phyloP scores from a whole-genome alignment of 2,797 vertebrate genomes.

The Emys orbicularis region DNA sequence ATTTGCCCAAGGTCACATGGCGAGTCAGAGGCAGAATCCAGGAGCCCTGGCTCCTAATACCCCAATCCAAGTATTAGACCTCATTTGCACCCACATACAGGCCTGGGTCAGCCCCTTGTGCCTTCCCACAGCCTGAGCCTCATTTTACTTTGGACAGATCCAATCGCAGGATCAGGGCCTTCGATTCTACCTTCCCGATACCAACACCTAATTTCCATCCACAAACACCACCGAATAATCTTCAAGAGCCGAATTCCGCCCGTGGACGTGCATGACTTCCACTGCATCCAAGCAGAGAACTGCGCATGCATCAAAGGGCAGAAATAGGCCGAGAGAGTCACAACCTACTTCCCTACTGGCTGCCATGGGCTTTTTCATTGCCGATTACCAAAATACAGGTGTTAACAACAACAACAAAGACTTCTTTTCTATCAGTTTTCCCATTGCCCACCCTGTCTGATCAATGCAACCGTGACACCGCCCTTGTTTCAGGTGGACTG shows the following conservation, averaged over 20 bases:
- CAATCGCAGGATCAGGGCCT: neutral
- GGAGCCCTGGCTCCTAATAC: neutral
- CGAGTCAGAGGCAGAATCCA: neutral
- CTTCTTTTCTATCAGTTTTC: too few species aligned
- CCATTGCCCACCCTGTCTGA: neutral
- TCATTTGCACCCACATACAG: neutral
- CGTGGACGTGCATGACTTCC: neutral
- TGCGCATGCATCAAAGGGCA: neutral
- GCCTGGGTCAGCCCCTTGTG: neutral
- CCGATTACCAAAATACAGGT: neutral
- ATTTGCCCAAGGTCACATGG: neutral
- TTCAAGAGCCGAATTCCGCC: neutral
- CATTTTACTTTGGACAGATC: neutral
- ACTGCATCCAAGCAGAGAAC: neutral
- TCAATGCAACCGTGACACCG: neutral
- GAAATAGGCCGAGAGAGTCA: neutral
- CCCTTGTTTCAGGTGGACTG: neutral
- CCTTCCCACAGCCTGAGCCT: neutral
- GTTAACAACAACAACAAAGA: too few species aligned
- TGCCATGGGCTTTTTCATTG: neutral
- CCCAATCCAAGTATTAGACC: neutral
- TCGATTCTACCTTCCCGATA: neutral
- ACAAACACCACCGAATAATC: neutral
- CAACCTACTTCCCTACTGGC: too few species aligned
- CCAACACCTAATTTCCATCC: neutral